Evolutionary conservation across 2,888 invertebrate species (phyloP), one percentile per base, ranked within the genome.

Genomic region (Cremastobaeus sp.): DNA sequence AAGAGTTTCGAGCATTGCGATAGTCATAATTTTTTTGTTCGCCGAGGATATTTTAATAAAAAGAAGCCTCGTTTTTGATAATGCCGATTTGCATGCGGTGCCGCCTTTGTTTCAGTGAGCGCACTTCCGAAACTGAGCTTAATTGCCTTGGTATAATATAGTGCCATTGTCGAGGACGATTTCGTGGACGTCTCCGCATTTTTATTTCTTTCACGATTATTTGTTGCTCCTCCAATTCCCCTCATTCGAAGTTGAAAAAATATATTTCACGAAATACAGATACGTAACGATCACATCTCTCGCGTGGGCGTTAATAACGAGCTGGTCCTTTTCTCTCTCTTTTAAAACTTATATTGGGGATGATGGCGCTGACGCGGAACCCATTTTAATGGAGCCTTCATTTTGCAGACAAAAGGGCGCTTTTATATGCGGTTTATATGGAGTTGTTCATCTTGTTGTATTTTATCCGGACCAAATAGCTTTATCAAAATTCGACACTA

Each of bases 1-100:
- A 54, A 55, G 77, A 76, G 81, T 73, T 80, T 83, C 82, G 83
- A 85, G 86, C 85, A 84, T 84, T 82, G 81, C 78, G 80, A 82
- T 83, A 83, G 84, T 86, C 86, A 87, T 86, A 84, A 83, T 12
- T 30, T 35, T 43, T 50, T 71, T 32, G n/a, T 43, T 28, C n/a
- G 4, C 3, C 39, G 21, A 11, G 34, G 57, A 59, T 65, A 71
- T 59, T 60, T 52, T 25, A 54, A 45, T 54, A 60, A 65, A 65
- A 65, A 35, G 59, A 37, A 21, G 8, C 37, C 17, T 35, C 54
- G 48, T 73, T 76, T 77, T 78, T 80, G 78, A 79, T 79, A 80
- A 79, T 78, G 73, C 78, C 78, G 79, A 85, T 84, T 85, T 84
- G 84, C 83, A 84, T 84, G 83, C 81, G 78, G 66, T 76, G 74